Conservation (phyloP, 2,113 vertebrate genomes). For the Gnathonemus longibarbis region DNA sequence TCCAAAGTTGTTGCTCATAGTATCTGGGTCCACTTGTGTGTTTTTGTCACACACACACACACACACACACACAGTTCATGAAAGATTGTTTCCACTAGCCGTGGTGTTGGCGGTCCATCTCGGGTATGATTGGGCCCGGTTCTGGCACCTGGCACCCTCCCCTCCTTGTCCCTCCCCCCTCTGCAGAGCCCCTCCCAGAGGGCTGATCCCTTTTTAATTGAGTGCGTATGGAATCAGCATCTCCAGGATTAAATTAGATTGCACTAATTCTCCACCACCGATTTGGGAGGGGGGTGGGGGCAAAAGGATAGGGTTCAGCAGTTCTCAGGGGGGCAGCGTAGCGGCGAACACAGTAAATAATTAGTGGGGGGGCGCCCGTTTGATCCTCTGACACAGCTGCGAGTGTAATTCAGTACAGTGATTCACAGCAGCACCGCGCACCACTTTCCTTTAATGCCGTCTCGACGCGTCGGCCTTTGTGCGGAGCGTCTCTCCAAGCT, state of each 20-base stretch:
- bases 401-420: constrained; percentile 66
- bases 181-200: constrained; percentile 51
- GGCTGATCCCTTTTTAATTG: constrained; percentile 63
- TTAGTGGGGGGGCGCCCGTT: constrained; percentile 60
- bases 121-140: constrained; percentile 39
- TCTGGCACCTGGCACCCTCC: constrained; percentile 40
- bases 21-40: neutral
- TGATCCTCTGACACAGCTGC: constrained; percentile 65
- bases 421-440: constrained; percentile 68
- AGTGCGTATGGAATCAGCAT: constrained; percentile 49
- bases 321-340: constrained; percentile 59
- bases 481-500: constrained; percentile 63
- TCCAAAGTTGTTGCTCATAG: neutral
- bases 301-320: constrained; percentile 60
- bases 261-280: constrained; percentile 45
- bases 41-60: neutral
- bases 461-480: constrained; percentile 60
- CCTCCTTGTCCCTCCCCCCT: constrained; percentile 53
- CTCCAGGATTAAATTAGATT: constrained; percentile 61
- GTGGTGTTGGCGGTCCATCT: constrained; percentile 20
- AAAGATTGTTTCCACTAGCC: neutral
- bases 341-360: constrained; percentile 67
- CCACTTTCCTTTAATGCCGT: constrained; percentile 65
- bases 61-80: neutral
- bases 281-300: constrained; percentile 19